Conservation (phyloP, 2,797 vertebrate species). For the Anguilla obscura region DNA sequence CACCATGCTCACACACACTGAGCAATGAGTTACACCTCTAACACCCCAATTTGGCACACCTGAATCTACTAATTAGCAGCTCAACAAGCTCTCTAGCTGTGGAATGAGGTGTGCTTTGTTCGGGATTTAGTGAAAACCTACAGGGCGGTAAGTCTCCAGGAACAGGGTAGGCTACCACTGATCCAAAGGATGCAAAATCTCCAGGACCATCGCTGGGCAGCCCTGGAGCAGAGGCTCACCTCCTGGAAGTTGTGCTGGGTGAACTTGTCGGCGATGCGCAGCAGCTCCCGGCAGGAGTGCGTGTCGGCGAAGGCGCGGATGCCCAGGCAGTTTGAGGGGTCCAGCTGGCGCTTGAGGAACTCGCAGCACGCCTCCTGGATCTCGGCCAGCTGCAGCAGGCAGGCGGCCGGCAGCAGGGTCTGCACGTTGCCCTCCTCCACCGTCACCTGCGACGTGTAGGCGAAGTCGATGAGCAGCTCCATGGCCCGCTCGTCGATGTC, state of each 20-base stretch:
- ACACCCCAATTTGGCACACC: neutral
- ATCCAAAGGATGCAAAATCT: neutral
- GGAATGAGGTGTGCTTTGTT: neutral
- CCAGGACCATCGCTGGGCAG: neutral
- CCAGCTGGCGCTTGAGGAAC: constrained; percentile 95
- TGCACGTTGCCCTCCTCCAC: constrained; percentile 99
- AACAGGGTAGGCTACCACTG: too few species aligned
- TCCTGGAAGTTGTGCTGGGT: constrained; percentile 99
- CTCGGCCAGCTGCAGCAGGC: constrained; percentile 95
- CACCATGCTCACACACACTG: neutral
- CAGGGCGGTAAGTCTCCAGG: too few species aligned
- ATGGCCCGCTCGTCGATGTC: constrained; percentile 98
- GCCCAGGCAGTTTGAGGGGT: constrained; percentile 97
- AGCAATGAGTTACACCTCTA: too few species aligned
- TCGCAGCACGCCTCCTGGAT: constrained; percentile 99
- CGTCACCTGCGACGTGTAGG: constrained; percentile 97
- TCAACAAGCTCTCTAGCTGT: neutral
- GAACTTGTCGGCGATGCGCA: constrained; percentile 98
- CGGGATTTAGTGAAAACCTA: too few species aligned
- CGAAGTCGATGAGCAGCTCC: constrained; percentile 98
- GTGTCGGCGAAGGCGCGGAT: constrained; percentile 98
- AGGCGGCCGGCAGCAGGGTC: constrained; percentile 93
- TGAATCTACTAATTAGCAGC: neutral
- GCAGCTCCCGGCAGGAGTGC: constrained; percentile 93
- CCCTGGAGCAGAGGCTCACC: constrained; percentile 68